Evolutionary conservation across 2,113 vertebrate genomes (phyloP), one percentile per base, ranked within the genome.

Genomic region (Paracanthobrama guichenoti): DNA sequence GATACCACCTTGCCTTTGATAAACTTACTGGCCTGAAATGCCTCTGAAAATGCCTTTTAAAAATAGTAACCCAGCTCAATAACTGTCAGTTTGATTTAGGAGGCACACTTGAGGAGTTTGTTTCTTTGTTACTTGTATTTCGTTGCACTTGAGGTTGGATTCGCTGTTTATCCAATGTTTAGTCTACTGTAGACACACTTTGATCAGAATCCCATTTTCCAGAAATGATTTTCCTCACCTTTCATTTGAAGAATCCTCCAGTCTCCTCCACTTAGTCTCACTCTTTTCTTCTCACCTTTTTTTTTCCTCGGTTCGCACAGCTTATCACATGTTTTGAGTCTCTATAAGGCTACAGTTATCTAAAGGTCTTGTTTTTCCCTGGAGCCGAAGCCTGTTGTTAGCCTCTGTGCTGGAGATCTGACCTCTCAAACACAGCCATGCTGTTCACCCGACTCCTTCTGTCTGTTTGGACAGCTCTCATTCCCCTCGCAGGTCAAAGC

Each of bases 71-170:
- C 35, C 4, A 42, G 79, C 75, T 86, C 77, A 80, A 86, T 83
- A 81, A 62, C 73, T 84, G 82, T 84, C 87, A 72, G 50, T 78
- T 77, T 88, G 87, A 88, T 88, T 85, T 86, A 86, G 73, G 50
- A 74, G 57, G 69, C 78, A 24, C 28, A 28, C 71, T 53, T 31
- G 67, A 44, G n/a, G 77, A 67, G 26, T 55, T 48, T 26, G 57
- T 31, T 57, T 59, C 60, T 67, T 31, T 46, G 55, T 78, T 50
- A 69, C 73, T 28, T 82, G 48, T 62, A 59, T 79, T 79, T 62
- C 22, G 28, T 71, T 79, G 13, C 46, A 20, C 35, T 57, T 9
- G n/a, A 42, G 80, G n/a, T 57, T 55, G 16, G 76, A 31, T 46
- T 84, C 50, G 5, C 50, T 24, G 55, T 79, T 79, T 67, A 84